phyloP scores from a whole-genome alignment of 2,113 vertebrate genomes.

The Collichthys lucidus region DNA sequence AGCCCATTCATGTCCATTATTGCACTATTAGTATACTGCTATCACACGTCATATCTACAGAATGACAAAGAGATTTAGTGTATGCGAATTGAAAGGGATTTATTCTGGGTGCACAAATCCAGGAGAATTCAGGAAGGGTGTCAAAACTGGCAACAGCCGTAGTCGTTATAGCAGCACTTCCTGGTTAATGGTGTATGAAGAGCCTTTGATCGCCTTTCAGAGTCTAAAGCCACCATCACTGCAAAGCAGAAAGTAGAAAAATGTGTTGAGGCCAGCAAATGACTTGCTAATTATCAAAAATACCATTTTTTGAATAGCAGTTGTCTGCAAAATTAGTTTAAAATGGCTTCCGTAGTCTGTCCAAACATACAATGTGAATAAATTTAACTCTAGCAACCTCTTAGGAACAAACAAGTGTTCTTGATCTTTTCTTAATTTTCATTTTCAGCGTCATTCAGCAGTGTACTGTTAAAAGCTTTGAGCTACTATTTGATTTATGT shows the following conservation, averaged over 20 bases:
- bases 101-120: conserved; percentile 52
- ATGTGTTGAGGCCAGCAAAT: conserved; percentile 77
- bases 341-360: conserved; percentile 58
- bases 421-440: conserved; percentile 50
- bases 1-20: neutral
- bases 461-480: conserved; percentile 48
- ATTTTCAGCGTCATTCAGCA: conserved; percentile 35
- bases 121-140: conserved; percentile 64
- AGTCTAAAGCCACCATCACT: conserved; percentile 70
- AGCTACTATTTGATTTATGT: conserved; percentile 54
- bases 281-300: conserved; percentile 75
- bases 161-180: conserved; percentile 79
- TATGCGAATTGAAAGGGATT: conserved; percentile 34
- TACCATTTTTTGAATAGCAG: conserved; percentile 43
- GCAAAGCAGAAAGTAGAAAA: conserved; percentile 77
- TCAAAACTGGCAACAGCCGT: conserved; percentile 79
- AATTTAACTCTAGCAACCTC: conserved; percentile 38
- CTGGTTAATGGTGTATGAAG: conserved; percentile 85
- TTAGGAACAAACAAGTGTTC: conserved; percentile 27
- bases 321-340: conserved; percentile 72
- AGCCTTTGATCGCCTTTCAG: conserved; percentile 79
- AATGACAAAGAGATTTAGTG: conserved; percentile 5
- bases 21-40: neutral
- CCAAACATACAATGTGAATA: conserved; percentile 45
- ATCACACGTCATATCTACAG: conserved; percentile 5